These are phyloP conservation scores for Recurvirostra avosetta DNA, from an alignment of 2,113 vertebrate genomes.

Conservation along the genomic window DNA sequence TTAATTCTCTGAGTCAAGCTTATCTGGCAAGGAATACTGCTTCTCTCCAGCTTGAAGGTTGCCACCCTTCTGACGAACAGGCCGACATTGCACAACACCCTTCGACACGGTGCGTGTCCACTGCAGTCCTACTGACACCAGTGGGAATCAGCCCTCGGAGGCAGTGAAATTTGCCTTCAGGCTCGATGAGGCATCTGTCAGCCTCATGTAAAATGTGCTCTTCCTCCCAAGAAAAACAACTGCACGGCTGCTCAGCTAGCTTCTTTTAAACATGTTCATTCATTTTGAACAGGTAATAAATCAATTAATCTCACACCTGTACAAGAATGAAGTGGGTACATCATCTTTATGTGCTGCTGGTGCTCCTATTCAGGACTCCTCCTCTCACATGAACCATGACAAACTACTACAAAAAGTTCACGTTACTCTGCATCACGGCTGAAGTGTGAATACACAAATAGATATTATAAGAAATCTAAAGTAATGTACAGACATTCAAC, in stretches of 20 bases:
- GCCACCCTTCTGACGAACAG: neutral
- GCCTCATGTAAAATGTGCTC: neutral
- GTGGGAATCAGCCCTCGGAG: neutral
- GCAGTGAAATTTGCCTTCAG: rapidly evolving
- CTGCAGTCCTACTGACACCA: neutral
- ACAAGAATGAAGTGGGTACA: neutral
- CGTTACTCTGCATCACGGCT: rapidly evolving
- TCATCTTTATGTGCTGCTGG: neutral
- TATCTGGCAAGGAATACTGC: neutral
- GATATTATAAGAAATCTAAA: neutral
- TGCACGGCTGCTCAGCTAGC: neutral
- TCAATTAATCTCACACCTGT: neutral
- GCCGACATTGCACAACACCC: neutral
- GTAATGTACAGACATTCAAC: neutral
- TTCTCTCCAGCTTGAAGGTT: neutral
- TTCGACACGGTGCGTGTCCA: rapidly evolving
- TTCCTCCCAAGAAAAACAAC: neutral
- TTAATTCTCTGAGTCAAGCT: neutral
- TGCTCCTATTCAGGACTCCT: neutral
- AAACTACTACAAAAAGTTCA: neutral
- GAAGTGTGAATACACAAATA: neutral
- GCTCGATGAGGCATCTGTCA: neutral
- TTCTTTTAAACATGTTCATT: neutral
- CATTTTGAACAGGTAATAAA: neutral
- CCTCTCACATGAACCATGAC: neutral